These are phyloP conservation scores for Sebastes vulpes DNA, from an alignment of 2,797 vertebrate species.

Conservation along the genomic window DNA sequence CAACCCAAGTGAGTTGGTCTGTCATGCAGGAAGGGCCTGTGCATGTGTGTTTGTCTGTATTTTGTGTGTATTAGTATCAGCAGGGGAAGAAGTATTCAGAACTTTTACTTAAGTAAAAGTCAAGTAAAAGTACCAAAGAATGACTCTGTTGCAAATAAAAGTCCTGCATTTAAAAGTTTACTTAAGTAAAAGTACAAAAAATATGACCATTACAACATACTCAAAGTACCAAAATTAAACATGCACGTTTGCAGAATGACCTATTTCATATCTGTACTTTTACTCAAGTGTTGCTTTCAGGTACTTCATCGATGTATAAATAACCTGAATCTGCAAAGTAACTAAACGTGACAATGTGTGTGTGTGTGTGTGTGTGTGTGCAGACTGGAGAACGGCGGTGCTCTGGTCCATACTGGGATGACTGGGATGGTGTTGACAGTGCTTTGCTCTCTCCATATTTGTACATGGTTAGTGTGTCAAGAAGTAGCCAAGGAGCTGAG, in stretches of 20 bases:
- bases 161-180: neutral
- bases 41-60: neutral
- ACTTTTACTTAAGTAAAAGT: neutral
- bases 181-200: neutral
- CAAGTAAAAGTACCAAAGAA: neutral
- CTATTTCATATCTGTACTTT: neutral
- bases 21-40: neutral
- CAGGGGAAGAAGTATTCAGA: neutral
- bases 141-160: too few relatives aligned
- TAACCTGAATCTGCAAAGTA: too few relatives aligned
- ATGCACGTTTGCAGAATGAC: neutral
- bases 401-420: conserved; percentile 46
- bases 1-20: neutral
- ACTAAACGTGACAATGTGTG: neutral
- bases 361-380: neutral
- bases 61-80: neutral
- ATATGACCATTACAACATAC: neutral
- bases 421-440: conserved; percentile 69
- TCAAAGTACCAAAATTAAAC: neutral
- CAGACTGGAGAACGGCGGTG: neutral
- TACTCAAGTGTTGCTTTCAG: too few relatives aligned
- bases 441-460: conserved; percentile 75
- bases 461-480: conserved; percentile 76
- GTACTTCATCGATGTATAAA: too few relatives aligned
- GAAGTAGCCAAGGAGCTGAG: conserved; percentile 67